phyloP scores from a whole-genome alignment of 2,113 vertebrate species.

The Anser brachyrhynchus region DNA sequence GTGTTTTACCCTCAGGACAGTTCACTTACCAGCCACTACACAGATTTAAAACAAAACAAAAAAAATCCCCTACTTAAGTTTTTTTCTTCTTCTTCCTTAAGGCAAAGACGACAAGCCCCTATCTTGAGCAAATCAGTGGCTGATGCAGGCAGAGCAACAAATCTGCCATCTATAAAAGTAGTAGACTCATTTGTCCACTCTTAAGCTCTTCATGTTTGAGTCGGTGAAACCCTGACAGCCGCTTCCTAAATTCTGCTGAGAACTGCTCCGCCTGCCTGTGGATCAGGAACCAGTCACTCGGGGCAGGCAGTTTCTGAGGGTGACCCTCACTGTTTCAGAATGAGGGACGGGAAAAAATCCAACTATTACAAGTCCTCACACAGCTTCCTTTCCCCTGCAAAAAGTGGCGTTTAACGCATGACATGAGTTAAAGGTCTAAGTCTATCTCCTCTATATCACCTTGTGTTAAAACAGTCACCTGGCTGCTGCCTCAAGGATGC shows the following conservation, averaged over 20 bases:
- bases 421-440: not conserved
- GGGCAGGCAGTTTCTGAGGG: not conserved
- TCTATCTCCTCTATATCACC: not conserved
- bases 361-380: not conserved
- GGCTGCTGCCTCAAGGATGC: not conserved
- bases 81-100: not conserved
- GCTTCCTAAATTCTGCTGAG: not conserved
- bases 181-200: not conserved
- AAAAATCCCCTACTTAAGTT: not conserved
- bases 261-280: conserved; percentile 19
- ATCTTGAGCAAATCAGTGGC: not conserved
- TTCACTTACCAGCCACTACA: not conserved
- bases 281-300: not conserved
- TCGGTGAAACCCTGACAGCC: not conserved
- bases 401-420: not conserved
- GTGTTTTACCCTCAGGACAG: conserved; percentile 43
- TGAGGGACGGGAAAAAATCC: not conserved
- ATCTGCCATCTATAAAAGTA: not conserved
- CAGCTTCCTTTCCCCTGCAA: not conserved
- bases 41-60: not conserved
- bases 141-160: not conserved
- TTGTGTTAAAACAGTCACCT: not conserved
- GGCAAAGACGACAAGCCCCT: not conserved
- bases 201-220: not conserved
- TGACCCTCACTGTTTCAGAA: not conserved